A percentile compares a stretch with the other conserved stretches of the same genome.
These are phyloP conservation scores for Thera britannica DNA, from an alignment of 2,888 invertebrate genomes.

Conservation along the genomic window DNA sequence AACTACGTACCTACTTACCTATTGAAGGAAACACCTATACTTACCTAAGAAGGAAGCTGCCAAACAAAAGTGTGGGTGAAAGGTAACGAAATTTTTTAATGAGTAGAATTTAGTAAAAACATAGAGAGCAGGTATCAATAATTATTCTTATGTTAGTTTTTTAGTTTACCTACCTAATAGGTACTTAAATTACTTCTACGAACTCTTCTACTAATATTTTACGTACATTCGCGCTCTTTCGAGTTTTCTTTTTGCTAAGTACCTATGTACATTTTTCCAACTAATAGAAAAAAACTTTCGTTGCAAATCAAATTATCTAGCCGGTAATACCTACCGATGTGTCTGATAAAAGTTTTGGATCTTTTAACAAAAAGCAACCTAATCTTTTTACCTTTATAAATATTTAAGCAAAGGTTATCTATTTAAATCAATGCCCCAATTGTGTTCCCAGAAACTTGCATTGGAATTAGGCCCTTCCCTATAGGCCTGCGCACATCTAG, in stretches of 20 bases:
- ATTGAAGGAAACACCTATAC: too few relatives aligned
- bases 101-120: too few relatives aligned
- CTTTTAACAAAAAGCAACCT: conserved; percentile 24
- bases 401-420: conserved; percentile 41
- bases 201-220: conserved; percentile 8
- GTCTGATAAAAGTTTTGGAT: conserved; percentile 29
- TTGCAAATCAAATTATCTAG: neutral
- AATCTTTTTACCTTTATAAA: conserved; percentile 29
- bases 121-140: too few relatives aligned
- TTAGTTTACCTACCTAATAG: neutral
- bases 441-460: conserved; percentile 28
- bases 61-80: too few relatives aligned
- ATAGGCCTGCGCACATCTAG: too few relatives aligned
- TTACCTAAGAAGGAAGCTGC: too few relatives aligned
- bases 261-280: too few relatives aligned
- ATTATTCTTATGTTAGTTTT: too few relatives aligned
- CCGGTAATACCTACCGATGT: neutral
- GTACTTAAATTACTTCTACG: conserved; percentile 19
- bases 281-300: too few relatives aligned
- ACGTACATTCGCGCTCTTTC: conserved; percentile 24
- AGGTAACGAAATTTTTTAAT: too few relatives aligned
- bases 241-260: conserved; percentile 23
- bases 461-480: conserved; percentile 22
- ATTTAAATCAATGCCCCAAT: conserved; percentile 38
- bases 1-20: too few relatives aligned